Percentiles rank a stretch among this genome's conserved stretches.
Evolutionary conservation across 2,888 invertebrate species (phyloP).

Genomic region (Pristionchus fissidentatus): DNA sequence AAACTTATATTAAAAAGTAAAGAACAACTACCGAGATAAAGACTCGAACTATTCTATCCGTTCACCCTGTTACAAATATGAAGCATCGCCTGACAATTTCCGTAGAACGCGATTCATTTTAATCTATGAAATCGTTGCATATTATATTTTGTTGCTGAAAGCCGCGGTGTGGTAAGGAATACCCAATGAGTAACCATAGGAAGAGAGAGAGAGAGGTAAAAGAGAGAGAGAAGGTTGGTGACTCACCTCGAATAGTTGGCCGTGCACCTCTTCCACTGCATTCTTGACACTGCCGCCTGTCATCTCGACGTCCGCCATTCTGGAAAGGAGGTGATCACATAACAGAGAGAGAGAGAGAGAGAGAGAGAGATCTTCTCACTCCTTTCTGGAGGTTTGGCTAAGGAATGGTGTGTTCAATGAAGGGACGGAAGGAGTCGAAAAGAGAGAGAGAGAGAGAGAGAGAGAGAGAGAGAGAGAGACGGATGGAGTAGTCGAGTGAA

Average conservation of each 20-base stretch:
- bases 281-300: constrained; percentile 59
- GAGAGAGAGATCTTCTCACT: constrained; percentile 45
- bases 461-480: neutral
- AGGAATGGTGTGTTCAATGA: neutral
- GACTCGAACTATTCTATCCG: no score
- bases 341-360: constrained; percentile 43
- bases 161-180: no score
- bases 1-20: no score
- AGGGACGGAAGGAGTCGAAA: neutral
- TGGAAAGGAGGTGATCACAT: neutral
- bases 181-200: neutral
- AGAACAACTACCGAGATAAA: no score
- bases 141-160: no score
- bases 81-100: no score
- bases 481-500: constrained; percentile 34
- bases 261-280: constrained; percentile 73
- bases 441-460: neutral
- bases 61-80: no score
- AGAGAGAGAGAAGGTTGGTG: neutral
- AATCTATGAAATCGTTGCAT: no score
- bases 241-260: constrained; percentile 70
- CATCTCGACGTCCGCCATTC: constrained; percentile 61
- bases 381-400: no score
- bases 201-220: neutral
- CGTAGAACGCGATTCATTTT: no score